Conservation (phyloP, 2,888 invertebrate genomes). For the Brassicogethes aeneus region DNA sequence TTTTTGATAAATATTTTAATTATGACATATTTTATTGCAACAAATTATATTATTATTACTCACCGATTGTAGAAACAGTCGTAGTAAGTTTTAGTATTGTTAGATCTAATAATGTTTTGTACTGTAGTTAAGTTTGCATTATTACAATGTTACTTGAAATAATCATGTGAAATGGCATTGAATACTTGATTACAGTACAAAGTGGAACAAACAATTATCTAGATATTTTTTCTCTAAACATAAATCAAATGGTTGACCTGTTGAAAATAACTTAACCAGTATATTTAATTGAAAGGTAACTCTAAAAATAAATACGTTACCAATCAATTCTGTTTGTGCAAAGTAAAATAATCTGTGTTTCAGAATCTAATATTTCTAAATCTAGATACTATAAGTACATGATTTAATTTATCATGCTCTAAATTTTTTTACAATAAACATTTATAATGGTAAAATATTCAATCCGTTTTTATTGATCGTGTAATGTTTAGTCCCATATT, state of each 20-base stretch:
- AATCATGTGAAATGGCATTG: not conserved
- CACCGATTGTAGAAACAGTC: not conserved
- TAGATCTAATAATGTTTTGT: not conserved
- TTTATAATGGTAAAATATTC: not conserved
- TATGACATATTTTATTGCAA: too few species aligned
- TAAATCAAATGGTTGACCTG: not conserved
- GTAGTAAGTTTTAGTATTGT: not conserved
- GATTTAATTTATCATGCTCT: not conserved
- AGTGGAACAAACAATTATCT: too few species aligned
- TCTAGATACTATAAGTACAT: not conserved
- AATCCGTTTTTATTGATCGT: conserved; percentile 36
- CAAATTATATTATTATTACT: conserved; percentile 1
- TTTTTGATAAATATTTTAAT: too few species aligned
- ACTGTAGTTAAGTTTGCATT: not conserved
- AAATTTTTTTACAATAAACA: too few species aligned
- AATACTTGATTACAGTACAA: not conserved
- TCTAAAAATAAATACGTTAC: not conserved
- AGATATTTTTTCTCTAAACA: not conserved
- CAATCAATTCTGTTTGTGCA: not conserved
- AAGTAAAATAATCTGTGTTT: not conserved
- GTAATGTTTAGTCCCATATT: conserved; percentile 4
- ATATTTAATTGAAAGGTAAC: not conserved
- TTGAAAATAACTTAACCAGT: not conserved
- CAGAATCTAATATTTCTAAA: not conserved
- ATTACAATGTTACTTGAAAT: not conserved